Evolutionary conservation across 1,140 invertebrate genomes (phyloP), one percentile per base, ranked within the genome.

Genomic region (Cyphomyrmex costatus): DNA sequence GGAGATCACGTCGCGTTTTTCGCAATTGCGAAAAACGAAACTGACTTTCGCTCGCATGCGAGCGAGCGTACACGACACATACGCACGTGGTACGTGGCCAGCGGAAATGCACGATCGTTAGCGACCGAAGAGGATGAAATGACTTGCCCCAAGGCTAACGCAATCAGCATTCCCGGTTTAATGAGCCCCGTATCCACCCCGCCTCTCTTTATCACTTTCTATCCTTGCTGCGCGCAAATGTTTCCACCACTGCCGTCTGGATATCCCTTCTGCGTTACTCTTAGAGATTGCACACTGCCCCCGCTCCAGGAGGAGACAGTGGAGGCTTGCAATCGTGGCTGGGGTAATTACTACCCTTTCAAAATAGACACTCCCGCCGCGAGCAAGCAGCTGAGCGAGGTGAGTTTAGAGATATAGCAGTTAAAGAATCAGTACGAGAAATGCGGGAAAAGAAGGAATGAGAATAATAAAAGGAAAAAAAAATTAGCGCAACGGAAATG

Each of bases 131-230:
- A 70, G 85, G 78, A 84, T 79, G 87, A 86, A 87, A 92, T 85
- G 89, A 87, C 88, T 90, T 71, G 89, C 36, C 86, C 88, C 82
- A 88, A 87, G 89, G 91, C 86, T 93, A 93, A 93, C 85, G 90
- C 92, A 93, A 93, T 93, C 92, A 92, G 92, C 92, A 92, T 93
- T 93, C 92, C 88, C 87, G 66, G 90, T 93, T 93, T 92, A 93
- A 93, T 92, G 91, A 92, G 92, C 92, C 89, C 88, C 76, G 82
- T 92, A 91, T 92, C 73, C 86, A 58, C 42, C 85, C 78, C 89
- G 24, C 76, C 73, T 58, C 77, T 65, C 77, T 78, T 61, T 86
- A 61, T 86, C 89, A 58, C 74, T 80, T 80, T 80, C 86, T 71
- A 70, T 46, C 68, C 71, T 71, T 58, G 61, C 74, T 85, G 53